A percentile compares a stretch with the other conserved stretches of the same genome.
phyloP scores from a whole-genome alignment of 2,797 vertebrate species.

The Rhabdomys pumilio region DNA sequence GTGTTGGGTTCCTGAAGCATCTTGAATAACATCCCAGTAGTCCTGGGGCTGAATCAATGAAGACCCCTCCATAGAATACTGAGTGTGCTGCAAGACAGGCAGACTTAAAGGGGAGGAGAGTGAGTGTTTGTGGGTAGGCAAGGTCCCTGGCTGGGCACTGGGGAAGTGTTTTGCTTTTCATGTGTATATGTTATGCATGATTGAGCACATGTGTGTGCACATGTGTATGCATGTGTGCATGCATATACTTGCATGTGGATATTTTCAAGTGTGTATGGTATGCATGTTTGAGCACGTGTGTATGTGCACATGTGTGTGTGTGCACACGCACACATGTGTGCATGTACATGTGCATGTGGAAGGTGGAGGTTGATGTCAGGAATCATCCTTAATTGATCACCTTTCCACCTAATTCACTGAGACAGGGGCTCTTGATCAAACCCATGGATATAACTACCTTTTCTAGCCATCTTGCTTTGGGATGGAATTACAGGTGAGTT shows the following conservation, averaged over 20 bases:
- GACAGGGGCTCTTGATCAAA: background rate
- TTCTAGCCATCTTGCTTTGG: background rate
- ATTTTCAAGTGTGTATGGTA: background rate
- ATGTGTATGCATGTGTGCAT: too few species aligned
- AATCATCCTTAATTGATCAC: background rate
- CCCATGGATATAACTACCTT: background rate
- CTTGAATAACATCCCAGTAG: background rate
- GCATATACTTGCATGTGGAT: background rate
- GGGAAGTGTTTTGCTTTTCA: background rate
- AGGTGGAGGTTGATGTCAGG: background rate
- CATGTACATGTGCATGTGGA: background rate
- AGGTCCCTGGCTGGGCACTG: background rate
- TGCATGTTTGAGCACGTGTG: too few species aligned
- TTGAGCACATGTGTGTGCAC: background rate
- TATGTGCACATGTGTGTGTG: background rate
- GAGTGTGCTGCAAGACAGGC: background rate
- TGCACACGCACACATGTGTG: too few species aligned
- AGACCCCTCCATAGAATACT: slow-evolving; percentile 26
- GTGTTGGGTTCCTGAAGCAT: background rate
- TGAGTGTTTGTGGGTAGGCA: background rate
- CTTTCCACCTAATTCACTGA: background rate
- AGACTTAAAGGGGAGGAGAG: background rate
- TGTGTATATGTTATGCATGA: background rate
- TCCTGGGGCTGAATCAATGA: slow-evolving; percentile 18
- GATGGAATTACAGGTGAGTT: background rate